Conservation (phyloP, 2,113 vertebrate species). For the Girardinichthys multiradiatus region DNA sequence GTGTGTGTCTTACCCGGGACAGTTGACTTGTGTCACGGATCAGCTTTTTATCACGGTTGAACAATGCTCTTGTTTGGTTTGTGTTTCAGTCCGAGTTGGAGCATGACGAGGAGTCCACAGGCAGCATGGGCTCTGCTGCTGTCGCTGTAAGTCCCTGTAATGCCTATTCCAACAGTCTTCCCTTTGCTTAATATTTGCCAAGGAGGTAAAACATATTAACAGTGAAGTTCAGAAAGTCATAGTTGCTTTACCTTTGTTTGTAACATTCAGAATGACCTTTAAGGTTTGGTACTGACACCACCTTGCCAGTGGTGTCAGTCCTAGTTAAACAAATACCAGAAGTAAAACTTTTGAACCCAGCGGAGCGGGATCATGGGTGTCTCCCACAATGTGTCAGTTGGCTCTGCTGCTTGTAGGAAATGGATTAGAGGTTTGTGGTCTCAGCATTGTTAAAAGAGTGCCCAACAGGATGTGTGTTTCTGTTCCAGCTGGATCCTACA, state of each 20-base stretch:
- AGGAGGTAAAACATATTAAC: neutral
- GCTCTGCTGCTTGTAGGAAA: slow-evolving; percentile 50
- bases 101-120: slow-evolving; percentile 77
- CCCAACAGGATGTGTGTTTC: slow-evolving; percentile 57
- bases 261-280: neutral
- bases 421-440: slow-evolving; percentile 55
- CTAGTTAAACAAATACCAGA: slow-evolving; percentile 16
- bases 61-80: slow-evolving; percentile 21
- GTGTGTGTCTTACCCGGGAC: slow-evolving; percentile 9
- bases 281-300: slow-evolving; percentile 2
- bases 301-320: neutral
- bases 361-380: slow-evolving; percentile 24
- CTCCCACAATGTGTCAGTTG: slow-evolving; percentile 37
- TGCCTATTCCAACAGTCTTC: neutral
- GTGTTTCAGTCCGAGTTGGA: slow-evolving; percentile 77
- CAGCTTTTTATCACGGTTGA: slow-evolving; percentile 16
- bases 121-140: slow-evolving; percentile 73
- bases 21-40: slow-evolving; percentile 2
- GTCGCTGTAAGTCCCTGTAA: slow-evolving; percentile 77
- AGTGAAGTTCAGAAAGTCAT: neutral
- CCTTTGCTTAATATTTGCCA: neutral
- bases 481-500: slow-evolving; percentile 79
- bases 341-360: neutral
- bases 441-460: slow-evolving; percentile 46
- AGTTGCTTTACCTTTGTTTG: neutral